Evolutionary conservation across 1,140 invertebrate genomes (phyloP).

Genomic region (Bicyclus anynana): DNA sequence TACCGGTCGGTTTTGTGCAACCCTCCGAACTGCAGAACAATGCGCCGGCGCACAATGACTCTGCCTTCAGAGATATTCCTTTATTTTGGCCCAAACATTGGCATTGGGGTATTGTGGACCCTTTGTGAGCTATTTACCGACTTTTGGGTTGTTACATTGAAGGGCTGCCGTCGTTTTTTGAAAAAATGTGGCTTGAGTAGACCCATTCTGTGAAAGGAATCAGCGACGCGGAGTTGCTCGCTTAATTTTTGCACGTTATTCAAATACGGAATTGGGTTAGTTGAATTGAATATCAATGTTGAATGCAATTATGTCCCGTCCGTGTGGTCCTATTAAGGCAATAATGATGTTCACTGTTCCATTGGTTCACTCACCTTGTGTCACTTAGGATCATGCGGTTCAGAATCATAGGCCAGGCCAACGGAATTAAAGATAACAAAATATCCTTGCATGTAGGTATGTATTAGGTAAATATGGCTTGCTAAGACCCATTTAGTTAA

Average conservation of each 20-base stretch:
- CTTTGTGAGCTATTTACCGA: constrained; percentile 69
- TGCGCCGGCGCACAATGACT: constrained; percentile 51
- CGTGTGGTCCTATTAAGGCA: constrained; percentile 20
- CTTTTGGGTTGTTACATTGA: constrained; percentile 62
- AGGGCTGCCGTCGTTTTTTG: constrained; percentile 40
- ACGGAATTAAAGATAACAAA: too few relatives aligned
- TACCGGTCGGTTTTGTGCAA: constrained; percentile 68
- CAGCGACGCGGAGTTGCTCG: constrained; percentile 48
- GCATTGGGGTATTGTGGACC: constrained; percentile 61
- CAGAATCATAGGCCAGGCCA: too few relatives aligned
- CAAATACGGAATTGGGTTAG: constrained; percentile 29
- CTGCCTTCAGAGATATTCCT: constrained; percentile 54
- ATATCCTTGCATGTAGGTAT: too few relatives aligned
- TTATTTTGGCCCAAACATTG: constrained; percentile 70
- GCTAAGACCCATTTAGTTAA: too few relatives aligned
- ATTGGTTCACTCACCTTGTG: too few relatives aligned
- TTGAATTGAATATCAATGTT: constrained; percentile 22
- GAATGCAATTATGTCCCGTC: constrained; percentile 13
- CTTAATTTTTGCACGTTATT: constrained; percentile 40
- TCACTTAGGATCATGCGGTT: too few relatives aligned
- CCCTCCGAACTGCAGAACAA: constrained; percentile 41
- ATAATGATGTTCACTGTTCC: too few relatives aligned
- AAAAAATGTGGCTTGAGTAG: constrained; percentile 44
- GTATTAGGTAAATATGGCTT: too few relatives aligned
- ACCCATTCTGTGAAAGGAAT: constrained; percentile 40